Conservation (phyloP, 2,113 vertebrate genomes). For the Chaetura pelagica region DNA sequence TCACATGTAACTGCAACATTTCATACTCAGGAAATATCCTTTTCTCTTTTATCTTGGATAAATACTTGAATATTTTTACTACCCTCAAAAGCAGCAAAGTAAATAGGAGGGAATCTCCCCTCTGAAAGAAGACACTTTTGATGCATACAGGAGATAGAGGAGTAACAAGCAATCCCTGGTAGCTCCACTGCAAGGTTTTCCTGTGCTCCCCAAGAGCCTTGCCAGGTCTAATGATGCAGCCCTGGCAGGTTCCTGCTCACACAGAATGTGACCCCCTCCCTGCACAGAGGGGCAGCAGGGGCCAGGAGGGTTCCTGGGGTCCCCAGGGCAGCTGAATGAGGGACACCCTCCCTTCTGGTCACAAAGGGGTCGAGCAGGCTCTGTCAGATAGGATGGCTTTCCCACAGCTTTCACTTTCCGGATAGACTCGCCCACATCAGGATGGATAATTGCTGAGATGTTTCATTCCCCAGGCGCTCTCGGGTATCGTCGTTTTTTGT, state of each 20-base stretch:
- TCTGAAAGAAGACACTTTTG: background rate
- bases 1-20: background rate
- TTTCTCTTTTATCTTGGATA: background rate
- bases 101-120: background rate
- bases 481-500: constrained; percentile 15
- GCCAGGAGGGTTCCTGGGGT: background rate
- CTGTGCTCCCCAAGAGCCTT: background rate
- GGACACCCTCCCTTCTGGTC: background rate
- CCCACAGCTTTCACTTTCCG: constrained; percentile 45
- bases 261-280: accelerated
- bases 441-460: constrained; percentile 9
- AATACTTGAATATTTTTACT: background rate
- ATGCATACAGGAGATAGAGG: background rate
- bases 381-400: background rate
- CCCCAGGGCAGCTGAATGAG: background rate
- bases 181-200: background rate
- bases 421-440: background rate
- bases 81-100: background rate
- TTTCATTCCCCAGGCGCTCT: constrained; percentile 41
- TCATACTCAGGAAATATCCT: background rate
- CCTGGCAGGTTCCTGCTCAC: background rate
- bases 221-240: accelerated
- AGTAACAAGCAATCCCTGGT: background rate
- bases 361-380: background rate
- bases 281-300: accelerated